Evolutionary conservation across 1,140 invertebrate genomes (phyloP), one percentile per base, ranked within the genome.

Genomic region (Lordiphosa collinella): DNA sequence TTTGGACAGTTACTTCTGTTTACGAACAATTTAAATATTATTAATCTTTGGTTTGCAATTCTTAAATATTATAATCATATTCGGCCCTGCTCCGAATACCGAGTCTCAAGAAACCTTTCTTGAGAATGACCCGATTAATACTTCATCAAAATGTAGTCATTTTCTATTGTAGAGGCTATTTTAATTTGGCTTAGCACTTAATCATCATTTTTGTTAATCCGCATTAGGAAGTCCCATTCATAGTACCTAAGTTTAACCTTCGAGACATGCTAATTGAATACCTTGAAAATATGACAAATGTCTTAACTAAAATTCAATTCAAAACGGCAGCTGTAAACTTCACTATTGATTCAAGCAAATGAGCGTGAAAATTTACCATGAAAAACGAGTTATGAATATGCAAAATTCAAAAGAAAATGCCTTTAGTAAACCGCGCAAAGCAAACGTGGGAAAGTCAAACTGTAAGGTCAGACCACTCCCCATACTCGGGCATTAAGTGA

Each of bases 251-350:
- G 5, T 12, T 25, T 2, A 41, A 47, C 67, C 69, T 72, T 61
- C 58, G 34, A 35, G 35, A 49, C 25, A 74, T 76, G 72, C 52
- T 76, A 76, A 76, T 74, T 64, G 52, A 13, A 13, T 29, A 40
- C 40, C 54, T 55, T 48, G 37, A 63, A 61, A 46, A 50, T 34
- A 54, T 48, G 46, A 65, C 55, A 59, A 72, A 73, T 70, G 58
- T 36, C 43, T 55, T 9, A 61, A 52, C 35, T 40, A 18, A 58
- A 29, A 31, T 10, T 43, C 40, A 55, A 14, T 32, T 29, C 29
- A 36, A 46, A 40, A 25, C 31, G 8, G 37, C 46, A 49, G 38
- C 58, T 55, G 8, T 41, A n/a, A 61, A 60, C n/a, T 46, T 31
- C 36, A 40, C 22, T 66, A 43, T 70, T 62, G 64, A 57, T 52